A percentile compares a stretch with the other conserved stretches of the same genome.
Conservation (phyloP, 2,888 invertebrate species). For the Cremastobaeus sp. region DNA sequence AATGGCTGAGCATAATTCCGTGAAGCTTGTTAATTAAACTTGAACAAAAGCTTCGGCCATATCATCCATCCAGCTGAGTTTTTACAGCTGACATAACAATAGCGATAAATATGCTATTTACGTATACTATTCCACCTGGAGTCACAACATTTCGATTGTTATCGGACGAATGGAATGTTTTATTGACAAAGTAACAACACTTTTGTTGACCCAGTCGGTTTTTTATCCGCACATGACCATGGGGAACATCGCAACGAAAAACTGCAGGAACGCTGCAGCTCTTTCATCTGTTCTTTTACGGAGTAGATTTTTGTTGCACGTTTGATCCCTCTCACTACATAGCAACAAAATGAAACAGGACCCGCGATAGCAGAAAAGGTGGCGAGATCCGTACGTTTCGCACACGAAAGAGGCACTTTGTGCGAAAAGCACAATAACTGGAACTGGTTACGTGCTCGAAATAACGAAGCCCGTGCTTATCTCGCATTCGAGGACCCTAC, state of each 20-base stretch:
- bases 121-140: too few relatives aligned
- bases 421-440: slow-evolving; percentile 75
- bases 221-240: neutral
- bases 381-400: slow-evolving; percentile 70
- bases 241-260: slow-evolving; percentile 19
- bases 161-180: slow-evolving; percentile 7
- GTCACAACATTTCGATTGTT: slow-evolving; percentile 16
- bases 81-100: neutral
- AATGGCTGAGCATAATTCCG: too few relatives aligned
- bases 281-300: slow-evolving; percentile 62
- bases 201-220: slow-evolving; percentile 20
- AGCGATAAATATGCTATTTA: slow-evolving; percentile 5
- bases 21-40: too few relatives aligned
- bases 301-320: slow-evolving; percentile 66
- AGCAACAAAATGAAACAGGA: slow-evolving; percentile 67
- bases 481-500: slow-evolving; percentile 35
- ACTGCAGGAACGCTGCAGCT: slow-evolving; percentile 56
- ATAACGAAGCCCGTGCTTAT: slow-evolving; percentile 67
- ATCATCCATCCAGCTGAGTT: too few relatives aligned
- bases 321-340: slow-evolving; percentile 71
- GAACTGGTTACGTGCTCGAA: slow-evolving; percentile 76
- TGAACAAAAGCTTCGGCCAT: too few relatives aligned
- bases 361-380: slow-evolving; percentile 58
- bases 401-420: slow-evolving; percentile 75
- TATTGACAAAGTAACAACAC: slow-evolving; percentile 16